A percentile compares a stretch with the other conserved stretches of the same genome.
phyloP scores from a whole-genome alignment of 1,140 invertebrate genomes.

The Tetranychus cinnabarinus region DNA sequence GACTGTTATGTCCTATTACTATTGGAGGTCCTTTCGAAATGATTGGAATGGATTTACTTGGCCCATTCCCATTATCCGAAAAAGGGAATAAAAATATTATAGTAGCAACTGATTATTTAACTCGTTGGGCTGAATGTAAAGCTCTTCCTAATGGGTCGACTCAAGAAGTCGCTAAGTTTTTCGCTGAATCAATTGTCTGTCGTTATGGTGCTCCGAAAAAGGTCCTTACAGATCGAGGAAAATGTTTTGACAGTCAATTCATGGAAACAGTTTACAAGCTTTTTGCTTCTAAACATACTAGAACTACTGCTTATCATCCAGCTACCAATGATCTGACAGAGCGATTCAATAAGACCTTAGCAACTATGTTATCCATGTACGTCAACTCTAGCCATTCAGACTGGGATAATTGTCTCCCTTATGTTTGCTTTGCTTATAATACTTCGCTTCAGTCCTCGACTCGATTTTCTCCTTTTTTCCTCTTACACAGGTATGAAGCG shows the following conservation, averaged over 20 bases:
- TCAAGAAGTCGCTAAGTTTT: conserved; percentile 4
- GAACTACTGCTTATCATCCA: conserved; percentile 11
- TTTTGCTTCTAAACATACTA: conserved; percentile 8
- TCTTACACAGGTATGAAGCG: conserved; percentile 15
- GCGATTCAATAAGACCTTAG: conserved; percentile 13
- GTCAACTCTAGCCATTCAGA: conserved; percentile 10
- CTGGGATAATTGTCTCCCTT: no score
- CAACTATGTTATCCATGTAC: conserved; percentile 16
- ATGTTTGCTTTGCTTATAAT: no score
- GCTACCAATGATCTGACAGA: conserved; percentile 13
- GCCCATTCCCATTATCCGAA: conserved; percentile 9
- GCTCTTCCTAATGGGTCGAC: conserved; percentile 6
- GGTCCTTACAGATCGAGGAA: conserved; percentile 15
- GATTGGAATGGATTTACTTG: neutral
- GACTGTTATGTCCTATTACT: conserved; percentile 6
- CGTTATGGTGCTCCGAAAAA: conserved; percentile 17
- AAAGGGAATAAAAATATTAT: conserved; percentile 14
- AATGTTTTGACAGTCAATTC: conserved; percentile 1
- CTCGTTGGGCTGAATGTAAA: conserved; percentile 13
- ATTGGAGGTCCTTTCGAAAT: conserved; percentile 10
- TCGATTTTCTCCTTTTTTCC: conserved; percentile 10
- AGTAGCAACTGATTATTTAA: conserved; percentile 14
- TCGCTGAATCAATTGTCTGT: conserved; percentile 17
- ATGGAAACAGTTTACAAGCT: neutral
- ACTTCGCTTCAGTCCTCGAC: no score